These are phyloP conservation scores for Antedon mediterranea DNA, from an alignment of 53 echinoderm and acorn worm species.

Conservation along the genomic window DNA sequence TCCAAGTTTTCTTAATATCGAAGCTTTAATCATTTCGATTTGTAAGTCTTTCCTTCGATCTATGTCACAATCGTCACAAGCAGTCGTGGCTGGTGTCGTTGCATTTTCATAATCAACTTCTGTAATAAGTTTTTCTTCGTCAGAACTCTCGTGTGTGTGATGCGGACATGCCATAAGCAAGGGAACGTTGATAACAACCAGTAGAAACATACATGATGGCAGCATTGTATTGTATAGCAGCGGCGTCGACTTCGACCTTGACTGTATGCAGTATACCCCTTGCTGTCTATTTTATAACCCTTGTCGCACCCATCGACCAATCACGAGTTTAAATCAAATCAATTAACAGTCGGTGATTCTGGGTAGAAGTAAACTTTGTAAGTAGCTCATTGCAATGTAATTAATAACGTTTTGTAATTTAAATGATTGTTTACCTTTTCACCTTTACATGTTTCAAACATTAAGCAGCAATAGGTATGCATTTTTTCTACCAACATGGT, in stretches of 20 bases:
- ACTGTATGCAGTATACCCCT: too few species aligned
- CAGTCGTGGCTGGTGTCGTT: neutral
- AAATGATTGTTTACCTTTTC: too few species aligned
- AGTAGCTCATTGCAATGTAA: too few species aligned
- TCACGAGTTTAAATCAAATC: too few species aligned
- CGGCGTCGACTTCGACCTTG: too few species aligned
- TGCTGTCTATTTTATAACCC: neutral
- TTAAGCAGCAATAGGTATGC: too few species aligned
- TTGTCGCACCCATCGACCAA: neutral
- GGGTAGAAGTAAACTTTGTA: too few species aligned
- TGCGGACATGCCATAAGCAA: neutral
- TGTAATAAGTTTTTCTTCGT: neutral
- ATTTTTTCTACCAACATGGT: too few species aligned
- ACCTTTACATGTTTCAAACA: too few species aligned
- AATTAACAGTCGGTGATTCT: too few species aligned
- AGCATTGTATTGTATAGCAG: neutral
- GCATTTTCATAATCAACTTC: neutral
- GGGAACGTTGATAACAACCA: neutral
- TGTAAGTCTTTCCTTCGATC: neutral
- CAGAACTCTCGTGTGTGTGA: neutral
- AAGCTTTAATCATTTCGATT: neutral
- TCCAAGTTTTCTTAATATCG: neutral
- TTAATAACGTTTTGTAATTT: too few species aligned
- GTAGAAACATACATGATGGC: neutral
- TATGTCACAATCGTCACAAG: neutral